These are phyloP conservation scores for Myotis findleyi DNA, from an alignment of 2,797 vertebrate species.

Conservation along the genomic window DNA sequence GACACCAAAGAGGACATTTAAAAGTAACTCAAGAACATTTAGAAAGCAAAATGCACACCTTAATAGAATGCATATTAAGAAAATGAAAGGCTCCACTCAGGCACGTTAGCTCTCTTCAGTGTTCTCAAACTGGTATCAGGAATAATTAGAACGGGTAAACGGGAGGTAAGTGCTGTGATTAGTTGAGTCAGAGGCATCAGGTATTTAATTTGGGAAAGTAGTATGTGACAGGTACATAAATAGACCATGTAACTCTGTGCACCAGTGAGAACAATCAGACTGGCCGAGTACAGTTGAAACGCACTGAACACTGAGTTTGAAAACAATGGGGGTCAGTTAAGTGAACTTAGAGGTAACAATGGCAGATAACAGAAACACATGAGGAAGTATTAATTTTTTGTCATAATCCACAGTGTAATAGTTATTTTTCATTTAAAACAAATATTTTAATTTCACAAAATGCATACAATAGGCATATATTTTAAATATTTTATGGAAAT, in stretches of 20 bases:
- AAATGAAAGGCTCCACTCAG: conserved; percentile 51
- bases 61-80: conserved; percentile 65
- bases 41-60: conserved; percentile 37
- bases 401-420: not conserved
- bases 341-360: not conserved
- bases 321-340: not conserved
- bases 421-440: conserved; percentile 35
- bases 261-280: not conserved
- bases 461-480: not conserved
- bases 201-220: conserved; percentile 8
- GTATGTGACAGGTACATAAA: not conserved
- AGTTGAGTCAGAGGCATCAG: not conserved
- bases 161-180: not conserved
- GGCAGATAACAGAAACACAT: not conserved
- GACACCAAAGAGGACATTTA: conserved; percentile 48
- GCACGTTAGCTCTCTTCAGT: conserved; percentile 16
- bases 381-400: conserved; percentile 22
- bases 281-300: not conserved
- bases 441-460: not conserved
- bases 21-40: conserved; percentile 49
- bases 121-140: conserved; percentile 58
- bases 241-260: not conserved
- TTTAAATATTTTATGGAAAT: conserved; percentile 28
- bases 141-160: conserved; percentile 51
- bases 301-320: not conserved